Base-by-base conservation (phyloP, 2,113 vertebrate genomes). In the Theristicus caerulescens region DNA sequence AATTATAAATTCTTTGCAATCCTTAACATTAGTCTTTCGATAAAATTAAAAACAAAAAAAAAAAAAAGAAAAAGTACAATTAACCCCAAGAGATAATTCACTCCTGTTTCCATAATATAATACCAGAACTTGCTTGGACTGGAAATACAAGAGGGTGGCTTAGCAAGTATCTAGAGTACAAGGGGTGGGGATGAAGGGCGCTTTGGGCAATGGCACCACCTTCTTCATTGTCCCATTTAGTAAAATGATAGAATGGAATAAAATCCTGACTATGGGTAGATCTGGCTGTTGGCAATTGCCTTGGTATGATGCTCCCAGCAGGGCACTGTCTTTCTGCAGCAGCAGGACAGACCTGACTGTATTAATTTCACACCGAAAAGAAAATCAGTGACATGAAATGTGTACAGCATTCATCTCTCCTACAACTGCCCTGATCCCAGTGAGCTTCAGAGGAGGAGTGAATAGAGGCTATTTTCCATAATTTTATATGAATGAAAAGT, bases 1-100 rank as follows among this genome's bases (percentile, higher is more conserved):
- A 96, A 94, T 97, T 97, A 79, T 88, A 61, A 88, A 87, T 95
- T 97, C 88, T 82, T 96, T 85, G 49, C 58, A 87, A 86, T 54
- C 62, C 62, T 9, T 59, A 72, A 80, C 52, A 78, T 92, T 92
- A 90, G 64, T 65, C 55, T 97, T 93, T 85, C 40, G 29, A 84
- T 88, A 91, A 65, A 54, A 77, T 40, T 27, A 31, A 44, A 21
- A 40, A 69, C 88, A 57, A 27, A 71, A 94, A 94, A 94, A 94
- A 47, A 36, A 32, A 38, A 69, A 88, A 55, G 27, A 73, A 95
- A 94, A 94, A 94, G 27, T 46, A 67, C 38, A 81, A 74, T 92
- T 97, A 96, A 81, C 49, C 71, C 36, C 71, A 91, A 89, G 66
- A 55, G 89, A 92, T 38, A 81, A 89, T 91, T 93, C 88, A 31